These are phyloP conservation scores for Watsonalla cultraria DNA, from an alignment of 2,888 invertebrate genomes.

Conservation along the genomic window DNA sequence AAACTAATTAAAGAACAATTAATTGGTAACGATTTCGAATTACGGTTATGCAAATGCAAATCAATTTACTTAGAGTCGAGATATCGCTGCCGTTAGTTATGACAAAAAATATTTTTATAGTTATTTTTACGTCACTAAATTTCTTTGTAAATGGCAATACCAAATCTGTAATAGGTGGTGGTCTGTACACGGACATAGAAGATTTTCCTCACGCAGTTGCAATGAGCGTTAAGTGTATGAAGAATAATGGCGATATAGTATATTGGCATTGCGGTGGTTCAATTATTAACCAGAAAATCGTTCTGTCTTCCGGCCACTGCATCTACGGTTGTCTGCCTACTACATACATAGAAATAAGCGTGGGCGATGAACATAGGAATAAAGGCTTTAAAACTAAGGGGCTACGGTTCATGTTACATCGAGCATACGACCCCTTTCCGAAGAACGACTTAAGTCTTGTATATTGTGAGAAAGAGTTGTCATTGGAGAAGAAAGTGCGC, in stretches of 20 bases:
- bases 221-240: constrained; percentile 16
- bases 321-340: constrained; percentile 5
- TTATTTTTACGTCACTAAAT: not conserved
- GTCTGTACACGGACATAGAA: constrained; percentile 12
- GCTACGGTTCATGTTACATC: constrained; percentile 18
- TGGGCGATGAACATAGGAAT: constrained; percentile 10
- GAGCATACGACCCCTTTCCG: constrained; percentile 14
- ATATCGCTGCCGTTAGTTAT: no score
- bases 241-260: not conserved
- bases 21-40: no score
- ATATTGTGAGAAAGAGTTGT: constrained; percentile 7
- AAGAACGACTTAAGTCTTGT: constrained; percentile 26
- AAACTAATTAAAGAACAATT: no score
- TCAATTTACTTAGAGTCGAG: no score
- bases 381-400: not conserved
- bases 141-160: not conserved
- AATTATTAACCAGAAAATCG: constrained; percentile 19
- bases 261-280: constrained; percentile 23
- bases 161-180: constrained; percentile 10
- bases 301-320: constrained; percentile 19
- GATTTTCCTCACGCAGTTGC: constrained; percentile 18
- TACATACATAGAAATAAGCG: constrained; percentile 3
- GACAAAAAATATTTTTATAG: no score
- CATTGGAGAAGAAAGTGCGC: constrained; percentile 10
- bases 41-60: no score